Percentiles rank a stretch among this genome's conserved stretches.
Evolutionary conservation across 2,888 invertebrate species (phyloP).

Genomic region (Pelosia muscerda): DNA sequence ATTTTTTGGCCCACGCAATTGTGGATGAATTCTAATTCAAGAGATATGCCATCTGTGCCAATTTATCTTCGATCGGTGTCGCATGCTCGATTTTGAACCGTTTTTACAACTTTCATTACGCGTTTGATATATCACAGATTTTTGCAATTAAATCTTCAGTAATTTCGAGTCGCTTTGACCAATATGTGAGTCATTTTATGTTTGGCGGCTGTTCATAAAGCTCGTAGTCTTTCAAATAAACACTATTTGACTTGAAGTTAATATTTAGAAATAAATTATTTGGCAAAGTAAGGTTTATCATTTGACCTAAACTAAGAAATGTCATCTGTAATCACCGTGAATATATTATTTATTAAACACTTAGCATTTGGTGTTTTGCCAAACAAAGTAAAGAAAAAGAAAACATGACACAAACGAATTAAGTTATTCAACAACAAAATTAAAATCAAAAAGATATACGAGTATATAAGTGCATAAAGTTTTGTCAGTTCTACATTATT

Average conservation of each 20-base stretch:
- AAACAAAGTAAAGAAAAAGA: constrained; percentile 44
- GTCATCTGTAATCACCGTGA: not conserved
- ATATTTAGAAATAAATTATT: not conserved
- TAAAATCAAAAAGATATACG: not conserved
- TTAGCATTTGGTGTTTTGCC: constrained; percentile 60
- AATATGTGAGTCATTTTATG: too few species aligned
- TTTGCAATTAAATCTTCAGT: too few species aligned
- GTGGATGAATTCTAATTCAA: not conserved
- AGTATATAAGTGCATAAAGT: not conserved
- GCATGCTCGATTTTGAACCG: not conserved
- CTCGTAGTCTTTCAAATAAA: not conserved
- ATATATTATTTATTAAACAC: constrained; percentile 32
- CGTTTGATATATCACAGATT: too few species aligned
- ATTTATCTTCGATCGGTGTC: not conserved
- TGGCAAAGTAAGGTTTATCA: not conserved
- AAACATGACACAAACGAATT: not conserved
- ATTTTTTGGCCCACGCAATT: too few species aligned
- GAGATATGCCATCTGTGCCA: not conserved
- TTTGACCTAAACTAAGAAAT: not conserved
- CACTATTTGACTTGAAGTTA: not conserved
- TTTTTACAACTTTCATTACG: not conserved
- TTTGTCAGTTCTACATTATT: too few species aligned
- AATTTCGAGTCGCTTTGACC: too few species aligned
- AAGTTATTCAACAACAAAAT: not conserved
- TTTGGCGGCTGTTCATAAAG: too few species aligned